These are phyloP conservation scores for Pangasius larnaudii DNA, from an alignment of 2,797 vertebrate species.

Conservation along the genomic window DNA sequence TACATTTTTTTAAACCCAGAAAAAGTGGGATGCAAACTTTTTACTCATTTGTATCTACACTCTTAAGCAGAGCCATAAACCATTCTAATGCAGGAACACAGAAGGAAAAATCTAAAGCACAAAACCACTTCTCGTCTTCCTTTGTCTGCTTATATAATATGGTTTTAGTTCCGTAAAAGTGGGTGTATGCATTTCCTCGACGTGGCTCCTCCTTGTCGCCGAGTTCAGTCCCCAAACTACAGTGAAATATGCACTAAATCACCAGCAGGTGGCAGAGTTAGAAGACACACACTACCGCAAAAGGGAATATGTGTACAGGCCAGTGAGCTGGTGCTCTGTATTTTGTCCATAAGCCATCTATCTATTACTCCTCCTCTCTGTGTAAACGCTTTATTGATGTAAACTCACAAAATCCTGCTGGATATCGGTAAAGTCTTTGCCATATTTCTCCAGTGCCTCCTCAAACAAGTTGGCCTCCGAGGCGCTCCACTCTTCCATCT, in stretches of 20 bases:
- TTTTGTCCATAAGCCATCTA: neutral
- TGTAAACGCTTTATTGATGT: neutral
- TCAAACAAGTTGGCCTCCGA: constrained; percentile 96
- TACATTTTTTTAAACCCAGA: neutral
- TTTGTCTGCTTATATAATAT: constrained; percentile 7
- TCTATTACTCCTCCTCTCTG: neutral
- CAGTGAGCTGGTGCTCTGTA: constrained; percentile 7
- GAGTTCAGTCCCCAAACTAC: constrained; percentile 45
- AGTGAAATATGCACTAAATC: constrained; percentile 53
- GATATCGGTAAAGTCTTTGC: constrained; percentile 97
- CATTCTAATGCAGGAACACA: neutral
- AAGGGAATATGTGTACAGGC: constrained; percentile 26
- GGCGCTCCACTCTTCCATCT: constrained; percentile 98
- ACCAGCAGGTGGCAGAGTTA: constrained; percentile 79
- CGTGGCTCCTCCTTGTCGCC: constrained; percentile 48
- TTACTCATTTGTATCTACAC: neutral
- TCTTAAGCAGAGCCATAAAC: neutral
- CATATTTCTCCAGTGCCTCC: constrained; percentile 96
- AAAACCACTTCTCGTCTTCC: neutral
- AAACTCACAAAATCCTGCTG: constrained; percentile 97
- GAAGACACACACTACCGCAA: constrained; percentile 23
- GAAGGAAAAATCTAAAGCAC: neutral
- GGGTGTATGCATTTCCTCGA: constrained; percentile 40
- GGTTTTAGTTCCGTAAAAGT: constrained; percentile 22
- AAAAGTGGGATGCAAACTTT: neutral